Base-by-base conservation (phyloP, 2,888 invertebrate genomes). In the Oxyscelio sp. region DNA sequence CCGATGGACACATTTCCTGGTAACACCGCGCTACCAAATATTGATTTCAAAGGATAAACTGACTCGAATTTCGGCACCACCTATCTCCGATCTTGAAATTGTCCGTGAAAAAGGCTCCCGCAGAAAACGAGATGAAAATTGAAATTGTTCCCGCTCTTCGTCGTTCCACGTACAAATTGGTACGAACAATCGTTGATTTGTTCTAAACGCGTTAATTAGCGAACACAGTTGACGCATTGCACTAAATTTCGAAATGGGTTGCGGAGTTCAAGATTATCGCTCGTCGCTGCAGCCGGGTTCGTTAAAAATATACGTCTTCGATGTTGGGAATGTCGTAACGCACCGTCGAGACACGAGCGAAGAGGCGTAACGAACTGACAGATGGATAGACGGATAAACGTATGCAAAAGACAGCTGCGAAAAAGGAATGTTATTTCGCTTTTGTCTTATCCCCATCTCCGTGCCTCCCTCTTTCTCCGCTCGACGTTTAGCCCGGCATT, bases 291-390 rank as follows among this genome's bases (percentile, higher is more conserved):
- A 54, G 40, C 52, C 54, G 71, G 78, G 61, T 84, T 88, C 83
- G 89, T 88, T 89, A 88, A 89, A 88, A 88, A 89, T 89, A 87
- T 75, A 84, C 80, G 78, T 63, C 63, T 34, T 31, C 65, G 52
- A 22, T 48, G 63, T 56, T 45, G 65, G 31, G 58, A 48, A 48
- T 73, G 84, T 73, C 81, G 85, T 70, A 82, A 85, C 59, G 75
- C 79, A 71, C 73, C 59, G 45, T 34, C 85, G 81, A 63, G 74
- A 74, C 70, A 45, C 43, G 68, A 66, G 52, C 71, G 59, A 75
- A 71, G 82, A 85, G 83, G 83, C 73, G 79, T 83, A 86, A 85
- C 74, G 85, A 75, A 85, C 74, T 75, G 81, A 84, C 82, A 84
- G 80, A 81, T 77, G 77, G 80, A 80, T 66, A 48, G 80, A 81